These are phyloP conservation scores for Chlorodrepanis virens DNA, from an alignment of 2,113 vertebrate species.

Conservation along the genomic window DNA sequence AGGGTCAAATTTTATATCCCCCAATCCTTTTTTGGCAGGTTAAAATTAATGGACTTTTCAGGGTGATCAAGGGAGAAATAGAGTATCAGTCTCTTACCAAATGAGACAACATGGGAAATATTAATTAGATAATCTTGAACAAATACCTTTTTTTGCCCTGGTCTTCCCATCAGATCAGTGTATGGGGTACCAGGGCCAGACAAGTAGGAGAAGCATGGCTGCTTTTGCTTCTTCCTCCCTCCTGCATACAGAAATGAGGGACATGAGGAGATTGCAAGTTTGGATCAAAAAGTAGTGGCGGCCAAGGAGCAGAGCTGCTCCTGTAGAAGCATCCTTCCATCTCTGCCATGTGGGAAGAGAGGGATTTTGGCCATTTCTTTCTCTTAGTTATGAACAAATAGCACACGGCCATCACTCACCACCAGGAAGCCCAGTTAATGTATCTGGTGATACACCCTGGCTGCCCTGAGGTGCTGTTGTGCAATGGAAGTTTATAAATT, in stretches of 20 bases:
- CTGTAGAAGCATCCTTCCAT: not conserved
- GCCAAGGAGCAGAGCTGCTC: not conserved
- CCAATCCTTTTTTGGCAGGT: not conserved
- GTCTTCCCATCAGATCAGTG: not conserved
- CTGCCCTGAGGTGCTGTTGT: not conserved
- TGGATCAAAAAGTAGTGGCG: not conserved
- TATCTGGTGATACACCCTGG: not conserved
- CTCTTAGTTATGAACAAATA: not conserved
- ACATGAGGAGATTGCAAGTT: not conserved
- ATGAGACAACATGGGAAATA: not conserved
- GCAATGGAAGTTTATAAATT: not conserved
- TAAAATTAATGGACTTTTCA: not conserved
- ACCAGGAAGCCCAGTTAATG: not conserved
- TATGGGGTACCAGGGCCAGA: not conserved
- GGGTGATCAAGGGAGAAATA: not conserved
- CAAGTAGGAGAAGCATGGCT: fast-evolving
- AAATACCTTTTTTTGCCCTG: not conserved
- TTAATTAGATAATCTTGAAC: not conserved
- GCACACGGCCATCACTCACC: not conserved
- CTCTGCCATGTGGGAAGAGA: not conserved
- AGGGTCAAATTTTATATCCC: not conserved
- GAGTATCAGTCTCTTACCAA: not conserved
- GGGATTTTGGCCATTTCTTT: not conserved
- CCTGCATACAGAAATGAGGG: not conserved
- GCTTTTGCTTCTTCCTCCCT: not conserved